Base-by-base conservation (phyloP, 2,888 invertebrate genomes). In the Cephus runcator region DNA sequence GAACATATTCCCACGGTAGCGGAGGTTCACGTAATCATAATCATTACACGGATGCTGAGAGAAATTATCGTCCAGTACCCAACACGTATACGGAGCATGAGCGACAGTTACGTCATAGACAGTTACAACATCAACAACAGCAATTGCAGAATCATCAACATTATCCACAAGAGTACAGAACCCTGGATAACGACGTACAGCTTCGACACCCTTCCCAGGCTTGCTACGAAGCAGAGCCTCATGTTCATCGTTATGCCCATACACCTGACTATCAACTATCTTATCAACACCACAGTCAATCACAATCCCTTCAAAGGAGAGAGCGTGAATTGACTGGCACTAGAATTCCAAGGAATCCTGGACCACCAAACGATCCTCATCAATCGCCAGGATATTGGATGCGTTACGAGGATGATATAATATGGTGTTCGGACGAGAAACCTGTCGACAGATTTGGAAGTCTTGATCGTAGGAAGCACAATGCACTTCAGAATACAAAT, bases 401-500 rank as follows among this genome's bases (percentile, higher is more conserved):
- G 74, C 88, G 89, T 4, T 86, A 88, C 69, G 87, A 88, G n/a
- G 90, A 90, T 34, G 91, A 91, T 40, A 86, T 89, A 11, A 84
- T 90, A n/a, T 90, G 90, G 89, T 89, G 88, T 36, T 80, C 88
- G 0, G 89, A 90, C 11, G 90, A 90, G 11, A 86, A 86, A 69
- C 77, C 82, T 30, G 83, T 80, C 9, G 91, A 91, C 71, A 93
- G 93, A 85, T 94, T 94, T 88, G 94, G 94, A 4, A 94, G 94
- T 88, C 91, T 94, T 68, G 94, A 94, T 88, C 92, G 94, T 69
- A 92, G 94, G 87, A 93, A 92, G 91, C 92, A 92, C 77, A 92
- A 90, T 82, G 86, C 90, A 82, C 74, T 34, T 35, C 74, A 74
- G 23, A 31, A 71, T 12, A 34, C 71, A 12, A 71, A 71, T 34